Conservation (phyloP, 2,888 invertebrate genomes). For the Trichogramma evanescens region DNA sequence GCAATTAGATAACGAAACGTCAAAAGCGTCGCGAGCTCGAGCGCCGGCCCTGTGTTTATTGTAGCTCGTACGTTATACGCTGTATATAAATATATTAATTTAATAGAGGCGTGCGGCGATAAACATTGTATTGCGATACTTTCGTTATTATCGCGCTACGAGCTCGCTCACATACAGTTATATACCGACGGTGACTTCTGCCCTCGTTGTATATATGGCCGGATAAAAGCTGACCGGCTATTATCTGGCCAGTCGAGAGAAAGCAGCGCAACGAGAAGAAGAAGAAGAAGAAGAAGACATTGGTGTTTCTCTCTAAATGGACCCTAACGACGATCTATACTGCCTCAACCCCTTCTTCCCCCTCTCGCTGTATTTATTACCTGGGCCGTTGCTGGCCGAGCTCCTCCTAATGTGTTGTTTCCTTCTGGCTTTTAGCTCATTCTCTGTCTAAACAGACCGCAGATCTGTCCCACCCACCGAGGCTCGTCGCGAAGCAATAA, state of each 20-base stretch:
- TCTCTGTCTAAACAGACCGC: slow-evolving; percentile 22
- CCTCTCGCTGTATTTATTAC: slow-evolving; percentile 1
- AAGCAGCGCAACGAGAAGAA: slow-evolving; percentile 23
- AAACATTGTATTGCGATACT: not conserved
- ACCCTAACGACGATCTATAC: slow-evolving; percentile 42
- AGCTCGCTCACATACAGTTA: not conserved
- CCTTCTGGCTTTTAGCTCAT: slow-evolving; percentile 13
- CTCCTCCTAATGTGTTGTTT: slow-evolving; percentile 7
- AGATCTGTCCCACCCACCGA: slow-evolving; percentile 1
- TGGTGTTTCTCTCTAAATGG: slow-evolving; percentile 39
- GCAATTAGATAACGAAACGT: slow-evolving; percentile 43
- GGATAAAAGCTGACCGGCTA: too few species aligned
- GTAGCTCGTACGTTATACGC: not conserved
- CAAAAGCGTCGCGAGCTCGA: slow-evolving; percentile 27
- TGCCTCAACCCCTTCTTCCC: slow-evolving; percentile 26
- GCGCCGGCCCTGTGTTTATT: not conserved
- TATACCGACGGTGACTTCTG: not conserved
- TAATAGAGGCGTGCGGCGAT: not conserved
- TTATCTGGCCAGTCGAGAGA: not conserved
- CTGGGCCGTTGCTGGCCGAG: not conserved
- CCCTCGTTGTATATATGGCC: too few species aligned
- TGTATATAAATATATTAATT: not conserved
- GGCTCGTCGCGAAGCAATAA: not conserved
- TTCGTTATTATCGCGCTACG: not conserved
- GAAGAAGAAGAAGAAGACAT: slow-evolving; percentile 38